Base-by-base conservation (phyloP, 2,797 vertebrate species). In the Muraenolepis orangiensis region DNA sequence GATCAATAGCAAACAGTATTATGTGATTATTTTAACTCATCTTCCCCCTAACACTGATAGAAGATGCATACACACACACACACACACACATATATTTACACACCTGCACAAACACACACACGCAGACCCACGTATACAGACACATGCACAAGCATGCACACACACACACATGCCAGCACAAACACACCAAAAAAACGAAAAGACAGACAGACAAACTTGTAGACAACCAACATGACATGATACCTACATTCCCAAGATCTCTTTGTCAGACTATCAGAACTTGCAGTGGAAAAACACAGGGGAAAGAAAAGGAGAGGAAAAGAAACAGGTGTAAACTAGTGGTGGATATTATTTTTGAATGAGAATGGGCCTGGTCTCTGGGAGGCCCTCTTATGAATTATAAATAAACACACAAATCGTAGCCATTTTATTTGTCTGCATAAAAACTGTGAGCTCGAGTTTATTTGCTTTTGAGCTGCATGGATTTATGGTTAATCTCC, bases 261-360 rank as follows among this genome's bases (percentile, higher is more conserved):
- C 66, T 38, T 40, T 14, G 1, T 40, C 10, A 0, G 74, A 29
- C 42, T 69, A 66, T 18, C 70, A 8, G 69, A 76, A 72, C 75
- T 57, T 80, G 78, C 77, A 76, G 71, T 75, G 78, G 11, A 42
- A 64, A 32, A 70, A 26, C 69, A 61, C 20, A 34, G 32, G n/a
- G n/a, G n/a, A n/a, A n/a, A n/a, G 23, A 77, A 14, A 77, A 29
- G 38, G 28, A 69, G 57, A 11, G 8, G 23, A 75, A 75, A 70
- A 80, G 42, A 86, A 83, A 81, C 74, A 34, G 69, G 42, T 71
- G 69, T 71, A 23, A 66, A 70, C 86, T 75, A 73, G 32, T 68
- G 81, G 69, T 70, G 29, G 18, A 69, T 46, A 80, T 87, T 40
- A 69, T 83, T 87, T 84, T 81, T 81, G 80, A 72, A 83, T 84